phyloP scores from a whole-genome alignment of 2,113 vertebrate genomes.

The Cochlearius cochlearius region DNA sequence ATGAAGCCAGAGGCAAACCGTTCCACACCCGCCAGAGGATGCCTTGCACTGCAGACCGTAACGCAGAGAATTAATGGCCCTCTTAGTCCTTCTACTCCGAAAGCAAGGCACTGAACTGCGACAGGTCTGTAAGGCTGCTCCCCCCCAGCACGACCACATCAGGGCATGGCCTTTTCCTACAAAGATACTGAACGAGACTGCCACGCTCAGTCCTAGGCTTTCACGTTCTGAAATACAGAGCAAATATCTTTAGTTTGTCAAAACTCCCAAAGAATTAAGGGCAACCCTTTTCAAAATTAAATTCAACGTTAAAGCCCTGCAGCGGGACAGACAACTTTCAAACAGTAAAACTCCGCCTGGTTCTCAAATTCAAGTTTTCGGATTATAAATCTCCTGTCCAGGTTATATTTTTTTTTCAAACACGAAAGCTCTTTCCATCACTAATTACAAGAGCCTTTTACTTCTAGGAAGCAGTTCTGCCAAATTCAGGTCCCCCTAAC shows the following conservation, averaged over 20 bases:
- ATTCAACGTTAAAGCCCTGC: background rate
- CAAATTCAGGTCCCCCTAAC: background rate
- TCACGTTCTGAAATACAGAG: background rate
- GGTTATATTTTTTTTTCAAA: background rate
- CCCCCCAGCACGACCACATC: background rate
- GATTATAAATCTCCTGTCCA: background rate
- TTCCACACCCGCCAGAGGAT: background rate
- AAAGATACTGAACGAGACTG: background rate
- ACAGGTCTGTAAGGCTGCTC: background rate
- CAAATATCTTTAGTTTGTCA: background rate
- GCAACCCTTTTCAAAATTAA: background rate
- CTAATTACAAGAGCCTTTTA: background rate
- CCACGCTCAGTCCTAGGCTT: rapidly evolving
- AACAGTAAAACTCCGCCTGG: background rate
- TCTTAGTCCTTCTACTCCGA: background rate
- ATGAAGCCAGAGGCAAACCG: background rate
- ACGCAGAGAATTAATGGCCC: background rate
- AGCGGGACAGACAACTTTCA: background rate
- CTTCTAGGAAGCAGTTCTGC: background rate
- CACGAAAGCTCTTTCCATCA: background rate
- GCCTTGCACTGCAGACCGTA: background rate
- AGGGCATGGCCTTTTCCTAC: rapidly evolving
- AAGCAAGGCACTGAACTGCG: background rate
- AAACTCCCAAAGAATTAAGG: background rate
- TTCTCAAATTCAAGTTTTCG: background rate